Base-by-base conservation (phyloP, 2,888 invertebrate species). In the Chaitophorus viminalis region DNA sequence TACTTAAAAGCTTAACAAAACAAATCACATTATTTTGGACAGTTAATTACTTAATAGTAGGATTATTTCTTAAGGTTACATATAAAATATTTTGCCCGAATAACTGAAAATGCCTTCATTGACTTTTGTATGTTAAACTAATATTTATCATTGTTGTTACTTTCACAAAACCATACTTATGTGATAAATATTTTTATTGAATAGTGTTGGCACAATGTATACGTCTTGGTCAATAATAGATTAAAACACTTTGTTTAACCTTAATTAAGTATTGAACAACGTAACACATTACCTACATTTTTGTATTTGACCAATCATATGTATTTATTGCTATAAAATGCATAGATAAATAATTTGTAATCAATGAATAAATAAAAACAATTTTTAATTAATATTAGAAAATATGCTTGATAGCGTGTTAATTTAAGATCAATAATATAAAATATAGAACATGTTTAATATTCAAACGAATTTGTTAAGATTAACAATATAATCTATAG, bases 21-120 rank as follows among this genome's bases (percentile, higher is more conserved):
- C 3, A 54, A 54, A 54, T 52, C 4, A 52, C 18, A 54, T n/a
- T n/a, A n/a, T 54, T 54, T 54, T 54, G 1, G 54, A 11, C 3
- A 2, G 25, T 60, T 60, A 60, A 60, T 60, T 60, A 60, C 3
- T 60, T 21, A 60, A 18, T n/a, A 60, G 5, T 46, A 6, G 33
- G 74, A 72, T 54, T 54, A 1, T n/a, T 54, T 82, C 21, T 74
- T 2, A 11, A 74, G 18, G 74, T 82, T 82, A 82, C n/a, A 11
- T 14, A 36, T 54, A 74, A 21, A 72, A 74, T 83, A 65, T 60
- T 75, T 39, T 39, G 21, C 21, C 65, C 25, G 29, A 76, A 39
- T 39, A 84, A 75, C 39, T 84, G 39, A 65, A 84, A 84, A 76
- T 84, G 75, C 36, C 74, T 84, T 31, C 17, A 60, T 75, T 65